phyloP scores from a whole-genome alignment of 2,113 vertebrate species.

The Channa maculata region DNA sequence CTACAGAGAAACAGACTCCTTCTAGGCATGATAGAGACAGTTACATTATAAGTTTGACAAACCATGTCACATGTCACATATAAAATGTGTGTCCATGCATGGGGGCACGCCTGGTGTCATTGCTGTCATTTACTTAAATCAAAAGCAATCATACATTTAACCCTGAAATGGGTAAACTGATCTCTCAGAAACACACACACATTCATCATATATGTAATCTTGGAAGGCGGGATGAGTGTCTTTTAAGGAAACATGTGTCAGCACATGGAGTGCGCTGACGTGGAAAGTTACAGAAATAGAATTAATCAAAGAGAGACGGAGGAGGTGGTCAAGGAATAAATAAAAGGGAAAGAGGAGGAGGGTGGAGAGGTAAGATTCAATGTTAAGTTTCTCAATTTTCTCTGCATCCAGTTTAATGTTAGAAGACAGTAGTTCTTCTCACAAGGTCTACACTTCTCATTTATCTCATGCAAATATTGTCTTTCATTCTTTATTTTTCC shows the following conservation, averaged over 20 bases:
- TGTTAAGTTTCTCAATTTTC: conserved; percentile 24
- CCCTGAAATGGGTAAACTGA: not conserved
- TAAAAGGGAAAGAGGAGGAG: not conserved
- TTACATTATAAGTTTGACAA: no score
- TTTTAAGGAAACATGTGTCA: conserved; percentile 32
- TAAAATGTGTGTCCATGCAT: not conserved
- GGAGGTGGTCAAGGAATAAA: conserved; percentile 12
- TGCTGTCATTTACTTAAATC: conserved; percentile 11
- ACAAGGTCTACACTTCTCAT: conserved; percentile 12
- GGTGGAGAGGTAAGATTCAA: conserved; percentile 6
- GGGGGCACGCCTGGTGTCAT: not conserved
- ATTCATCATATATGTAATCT: conserved; percentile 3
- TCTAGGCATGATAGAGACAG: not conserved
- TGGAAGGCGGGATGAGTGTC: not conserved
- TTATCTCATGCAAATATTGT: not conserved
- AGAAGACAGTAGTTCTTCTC: conserved; percentile 16
- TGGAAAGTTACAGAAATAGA: conserved; percentile 32
- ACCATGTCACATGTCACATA: no score
- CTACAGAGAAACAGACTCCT: not conserved
- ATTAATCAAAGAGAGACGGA: conserved; percentile 22
- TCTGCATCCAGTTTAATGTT: conserved; percentile 27
- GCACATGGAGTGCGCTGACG: conserved; percentile 27
- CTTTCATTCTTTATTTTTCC: conserved; percentile 2
- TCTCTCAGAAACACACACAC: not conserved
- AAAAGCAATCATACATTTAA: conserved; percentile 25